phyloP scores from a whole-genome alignment of 2,113 vertebrate species.

The Galeopterus variegatus region DNA sequence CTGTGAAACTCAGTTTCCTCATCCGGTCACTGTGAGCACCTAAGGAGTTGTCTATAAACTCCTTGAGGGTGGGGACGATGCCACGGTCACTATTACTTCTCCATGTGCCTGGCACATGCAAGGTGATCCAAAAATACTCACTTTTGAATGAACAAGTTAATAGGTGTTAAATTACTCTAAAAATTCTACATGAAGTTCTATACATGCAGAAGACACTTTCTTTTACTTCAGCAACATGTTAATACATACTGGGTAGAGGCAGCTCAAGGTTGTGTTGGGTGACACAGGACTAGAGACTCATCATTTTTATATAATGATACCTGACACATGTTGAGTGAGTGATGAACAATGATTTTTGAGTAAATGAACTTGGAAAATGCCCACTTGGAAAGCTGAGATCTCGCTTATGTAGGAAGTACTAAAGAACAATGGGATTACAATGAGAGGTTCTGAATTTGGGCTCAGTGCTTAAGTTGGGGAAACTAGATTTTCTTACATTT shows the following conservation, averaged over 20 bases:
- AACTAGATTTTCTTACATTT: neutral
- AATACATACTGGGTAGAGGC: neutral
- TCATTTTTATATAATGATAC: conserved; percentile 23
- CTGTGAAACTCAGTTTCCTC: neutral
- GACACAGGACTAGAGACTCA: neutral
- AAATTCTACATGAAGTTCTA: neutral
- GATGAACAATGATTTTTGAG: conserved; percentile 28
- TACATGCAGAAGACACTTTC: neutral
- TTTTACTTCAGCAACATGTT: neutral
- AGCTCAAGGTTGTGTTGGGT: neutral
- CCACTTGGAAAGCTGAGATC: neutral
- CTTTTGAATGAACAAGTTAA: neutral
- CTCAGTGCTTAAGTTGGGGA: neutral
- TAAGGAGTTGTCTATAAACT: neutral
- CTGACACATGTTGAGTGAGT: neutral
- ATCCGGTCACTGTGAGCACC: neutral
- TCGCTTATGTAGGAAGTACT: neutral
- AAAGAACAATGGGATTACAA: neutral
- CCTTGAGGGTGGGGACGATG: neutral
- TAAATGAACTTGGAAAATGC: neutral
- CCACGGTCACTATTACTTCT: neutral
- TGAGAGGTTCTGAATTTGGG: neutral
- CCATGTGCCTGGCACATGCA: neutral
- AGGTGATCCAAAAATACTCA: neutral
- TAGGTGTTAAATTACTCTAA: neutral